Evolutionary conservation across 2,888 invertebrate species (phyloP).

Genomic region (Callinectes sapidus): DNA sequence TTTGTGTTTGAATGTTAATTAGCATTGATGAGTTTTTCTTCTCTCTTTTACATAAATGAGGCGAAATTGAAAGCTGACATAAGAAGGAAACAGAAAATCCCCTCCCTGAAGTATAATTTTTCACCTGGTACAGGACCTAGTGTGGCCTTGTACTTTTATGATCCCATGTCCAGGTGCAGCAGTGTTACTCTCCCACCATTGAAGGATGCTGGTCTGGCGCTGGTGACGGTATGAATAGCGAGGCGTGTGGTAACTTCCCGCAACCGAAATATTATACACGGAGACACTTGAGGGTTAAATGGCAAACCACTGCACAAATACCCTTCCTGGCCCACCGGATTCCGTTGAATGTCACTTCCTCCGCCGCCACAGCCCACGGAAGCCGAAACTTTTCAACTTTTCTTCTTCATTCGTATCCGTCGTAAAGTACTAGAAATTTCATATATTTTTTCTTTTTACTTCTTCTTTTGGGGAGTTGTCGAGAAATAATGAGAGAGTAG

Average conservation of each 20-base stretch:
- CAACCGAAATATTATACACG: not conserved
- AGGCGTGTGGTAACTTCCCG: not conserved
- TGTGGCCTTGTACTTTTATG: not conserved
- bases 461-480: not conserved
- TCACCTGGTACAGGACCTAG: not conserved
- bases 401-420: not conserved
- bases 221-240: slow-evolving; percentile 16
- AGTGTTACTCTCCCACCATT: not conserved
- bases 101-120: not conserved
- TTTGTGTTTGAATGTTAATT: no score
- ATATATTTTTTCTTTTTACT: not conserved
- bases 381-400: not conserved
- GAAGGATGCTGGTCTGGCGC: not conserved
- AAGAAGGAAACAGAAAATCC: no score
- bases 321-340: slow-evolving; percentile 49
- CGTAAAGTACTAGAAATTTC: not conserved
- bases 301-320: slow-evolving; percentile 35
- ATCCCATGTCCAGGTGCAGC: not conserved
- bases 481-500: not conserved
- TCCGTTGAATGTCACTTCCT: slow-evolving; percentile 46
- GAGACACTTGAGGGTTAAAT: slow-evolving; percentile 15
- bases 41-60: no score
- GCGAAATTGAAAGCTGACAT: no score
- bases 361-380: not conserved
- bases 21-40: no score